phyloP scores from a whole-genome alignment of 2,888 invertebrate species.

The Mesorhabditis sp. region DNA sequence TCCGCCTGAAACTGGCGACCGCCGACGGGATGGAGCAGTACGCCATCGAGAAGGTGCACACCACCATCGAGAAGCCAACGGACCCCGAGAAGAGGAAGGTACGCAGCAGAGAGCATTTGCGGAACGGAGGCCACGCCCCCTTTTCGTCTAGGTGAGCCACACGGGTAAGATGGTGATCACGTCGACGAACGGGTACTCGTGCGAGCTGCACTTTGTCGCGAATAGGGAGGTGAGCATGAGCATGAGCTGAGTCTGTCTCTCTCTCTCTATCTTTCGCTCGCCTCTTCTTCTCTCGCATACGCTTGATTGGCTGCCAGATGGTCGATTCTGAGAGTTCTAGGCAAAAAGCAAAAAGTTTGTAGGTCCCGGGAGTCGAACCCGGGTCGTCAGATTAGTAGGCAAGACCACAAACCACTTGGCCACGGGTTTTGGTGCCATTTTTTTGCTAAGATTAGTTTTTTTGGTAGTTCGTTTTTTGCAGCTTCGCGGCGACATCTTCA shows the following conservation, averaged over 20 bases:
- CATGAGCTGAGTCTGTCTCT: too few relatives aligned
- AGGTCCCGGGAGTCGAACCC: too few relatives aligned
- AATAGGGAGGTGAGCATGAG: neutral
- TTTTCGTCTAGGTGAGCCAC: neutral
- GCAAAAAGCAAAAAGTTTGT: too few relatives aligned
- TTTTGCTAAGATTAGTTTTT: too few relatives aligned
- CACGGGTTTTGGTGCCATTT: too few relatives aligned
- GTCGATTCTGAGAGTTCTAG: too few relatives aligned
- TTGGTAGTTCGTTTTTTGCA: too few relatives aligned
- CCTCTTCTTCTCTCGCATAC: too few relatives aligned
- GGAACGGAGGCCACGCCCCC: neutral
- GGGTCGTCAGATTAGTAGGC: too few relatives aligned
- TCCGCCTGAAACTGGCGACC: slow-evolving; percentile 11
- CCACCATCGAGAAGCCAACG: slow-evolving; percentile 15
- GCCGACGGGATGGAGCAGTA: slow-evolving; percentile 18
- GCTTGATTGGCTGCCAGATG: too few relatives aligned
- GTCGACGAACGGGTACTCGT: neutral
- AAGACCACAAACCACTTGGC: too few relatives aligned
- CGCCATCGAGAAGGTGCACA: slow-evolving; percentile 19
- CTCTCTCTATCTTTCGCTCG: too few relatives aligned
- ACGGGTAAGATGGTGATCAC: neutral
- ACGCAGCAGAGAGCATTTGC: neutral
- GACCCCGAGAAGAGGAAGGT: slow-evolving; percentile 15
- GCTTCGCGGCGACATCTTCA: slow-evolving; percentile 8
- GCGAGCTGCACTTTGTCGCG: neutral